Evolutionary conservation across 2,797 vertebrate species (phyloP).

Genomic region (Odontamblyopus lacepedii): DNA sequence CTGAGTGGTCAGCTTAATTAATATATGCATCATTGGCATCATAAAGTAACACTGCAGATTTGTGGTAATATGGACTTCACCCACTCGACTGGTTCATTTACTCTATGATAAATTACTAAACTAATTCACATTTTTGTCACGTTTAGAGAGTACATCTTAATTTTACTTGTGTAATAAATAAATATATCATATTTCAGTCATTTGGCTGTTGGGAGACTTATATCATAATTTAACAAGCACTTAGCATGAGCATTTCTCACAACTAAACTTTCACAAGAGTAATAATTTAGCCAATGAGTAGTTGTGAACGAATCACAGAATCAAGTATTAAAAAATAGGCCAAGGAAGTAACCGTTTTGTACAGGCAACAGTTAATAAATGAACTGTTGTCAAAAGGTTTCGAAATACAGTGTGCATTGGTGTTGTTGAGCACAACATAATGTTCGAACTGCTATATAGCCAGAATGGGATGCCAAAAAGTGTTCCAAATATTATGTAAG

Average conservation of each 20-base stretch:
- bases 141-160: neutral
- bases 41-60: constrained; percentile 17
- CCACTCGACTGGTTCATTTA: constrained; percentile 14
- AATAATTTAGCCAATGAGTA: neutral
- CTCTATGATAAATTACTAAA: constrained; percentile 11
- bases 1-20: constrained; percentile 15
- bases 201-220: neutral
- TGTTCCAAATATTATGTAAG: neutral
- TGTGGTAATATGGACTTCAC: constrained; percentile 13
- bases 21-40: constrained; percentile 12
- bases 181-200: neutral
- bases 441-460: neutral
- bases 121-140: constrained; percentile 11
- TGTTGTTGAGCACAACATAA: neutral
- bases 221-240: neutral
- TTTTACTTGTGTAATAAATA: constrained; percentile 1
- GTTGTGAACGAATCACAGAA: neutral
- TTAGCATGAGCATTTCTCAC: neutral
- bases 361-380: neutral
- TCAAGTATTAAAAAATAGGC: neutral
- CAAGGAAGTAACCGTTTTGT: neutral
- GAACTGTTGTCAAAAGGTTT: neutral
- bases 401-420: neutral
- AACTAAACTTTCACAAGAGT: neutral
- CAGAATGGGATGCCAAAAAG: neutral